Evolutionary conservation across 2,113 vertebrate genomes (phyloP).

Genomic region (Perca schrenkii): DNA sequence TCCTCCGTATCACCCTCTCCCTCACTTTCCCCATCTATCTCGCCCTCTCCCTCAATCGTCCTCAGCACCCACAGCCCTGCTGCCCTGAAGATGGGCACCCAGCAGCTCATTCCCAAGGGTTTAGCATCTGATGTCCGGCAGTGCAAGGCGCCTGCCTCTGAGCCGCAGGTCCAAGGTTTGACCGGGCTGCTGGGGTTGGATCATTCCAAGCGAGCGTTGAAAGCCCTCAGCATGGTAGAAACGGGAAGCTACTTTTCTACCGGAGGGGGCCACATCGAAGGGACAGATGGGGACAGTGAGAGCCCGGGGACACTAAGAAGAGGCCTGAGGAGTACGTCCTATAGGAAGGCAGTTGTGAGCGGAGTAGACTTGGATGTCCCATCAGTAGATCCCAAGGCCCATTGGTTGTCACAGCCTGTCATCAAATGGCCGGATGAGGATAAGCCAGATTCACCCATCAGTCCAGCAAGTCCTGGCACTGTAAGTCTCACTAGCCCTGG

Average conservation of each 20-base stretch:
- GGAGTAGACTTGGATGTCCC: conserved; percentile 86
- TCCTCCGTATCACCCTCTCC: conserved; percentile 72
- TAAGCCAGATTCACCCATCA: conserved; percentile 65
- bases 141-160: conserved; percentile 65
- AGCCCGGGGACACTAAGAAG: conserved; percentile 85
- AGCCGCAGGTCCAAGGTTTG: conserved; percentile 57
- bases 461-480: conserved; percentile 25
- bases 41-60: conserved; percentile 77
- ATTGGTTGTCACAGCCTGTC: conserved; percentile 85
- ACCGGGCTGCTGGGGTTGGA: conserved; percentile 80
- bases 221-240: conserved; percentile 92
- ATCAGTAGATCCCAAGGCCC: conserved; percentile 79
- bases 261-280: conserved; percentile 64
- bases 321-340: conserved; percentile 93
- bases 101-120: conserved; percentile 92
- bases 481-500: conserved; percentile 35
- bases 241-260: conserved; percentile 76
- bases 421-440: conserved; percentile 86
- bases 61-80: conserved; percentile 91
- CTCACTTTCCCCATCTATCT: conserved; percentile 64
- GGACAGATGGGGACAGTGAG: conserved; percentile 80
- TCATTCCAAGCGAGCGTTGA: conserved; percentile 78
- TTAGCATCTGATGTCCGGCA: conserved; percentile 85
- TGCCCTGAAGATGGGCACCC: conserved; percentile 90
- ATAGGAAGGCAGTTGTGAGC: conserved; percentile 93